phyloP scores from a whole-genome alignment of 2,113 vertebrate genomes.

The Cyphomyrus plagiostoma region DNA sequence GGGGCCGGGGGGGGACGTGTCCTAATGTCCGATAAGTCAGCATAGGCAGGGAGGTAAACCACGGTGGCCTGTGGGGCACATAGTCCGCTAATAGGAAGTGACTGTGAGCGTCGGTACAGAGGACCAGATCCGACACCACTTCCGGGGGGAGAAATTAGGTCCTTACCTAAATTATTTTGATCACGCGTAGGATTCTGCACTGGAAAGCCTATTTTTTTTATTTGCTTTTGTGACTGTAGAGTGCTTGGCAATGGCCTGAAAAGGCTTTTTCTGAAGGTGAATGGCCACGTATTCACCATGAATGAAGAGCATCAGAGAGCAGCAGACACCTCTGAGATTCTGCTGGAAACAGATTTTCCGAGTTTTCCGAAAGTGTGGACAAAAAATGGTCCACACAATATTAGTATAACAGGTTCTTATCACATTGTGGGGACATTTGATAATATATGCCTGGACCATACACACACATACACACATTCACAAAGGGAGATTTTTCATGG shows the following conservation, averaged over 20 bases:
- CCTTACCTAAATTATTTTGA: background rate
- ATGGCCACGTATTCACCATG: background rate
- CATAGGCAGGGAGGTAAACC: background rate
- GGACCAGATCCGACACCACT: background rate
- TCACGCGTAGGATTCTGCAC: background rate
- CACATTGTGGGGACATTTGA: background rate
- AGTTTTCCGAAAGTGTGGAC: background rate
- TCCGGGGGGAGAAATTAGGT: background rate
- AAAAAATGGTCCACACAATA: background rate
- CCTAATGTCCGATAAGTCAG: background rate
- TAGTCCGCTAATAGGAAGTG: background rate
- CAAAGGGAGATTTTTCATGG: background rate
- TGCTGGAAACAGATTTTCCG: background rate
- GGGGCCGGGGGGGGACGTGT: background rate
- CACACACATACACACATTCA: background rate
- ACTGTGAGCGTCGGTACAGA: background rate
- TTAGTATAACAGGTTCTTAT: background rate
- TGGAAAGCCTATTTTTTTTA: background rate
- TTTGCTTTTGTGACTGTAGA: too few species aligned
- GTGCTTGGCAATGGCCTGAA: background rate
- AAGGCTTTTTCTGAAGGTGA: background rate
- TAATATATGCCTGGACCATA: background rate
- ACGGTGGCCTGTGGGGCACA: background rate
- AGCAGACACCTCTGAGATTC: background rate
- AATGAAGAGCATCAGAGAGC: background rate